These are phyloP conservation scores for Pristionchus entomophagus DNA, from an alignment of 2,888 invertebrate genomes.

Conservation along the genomic window DNA sequence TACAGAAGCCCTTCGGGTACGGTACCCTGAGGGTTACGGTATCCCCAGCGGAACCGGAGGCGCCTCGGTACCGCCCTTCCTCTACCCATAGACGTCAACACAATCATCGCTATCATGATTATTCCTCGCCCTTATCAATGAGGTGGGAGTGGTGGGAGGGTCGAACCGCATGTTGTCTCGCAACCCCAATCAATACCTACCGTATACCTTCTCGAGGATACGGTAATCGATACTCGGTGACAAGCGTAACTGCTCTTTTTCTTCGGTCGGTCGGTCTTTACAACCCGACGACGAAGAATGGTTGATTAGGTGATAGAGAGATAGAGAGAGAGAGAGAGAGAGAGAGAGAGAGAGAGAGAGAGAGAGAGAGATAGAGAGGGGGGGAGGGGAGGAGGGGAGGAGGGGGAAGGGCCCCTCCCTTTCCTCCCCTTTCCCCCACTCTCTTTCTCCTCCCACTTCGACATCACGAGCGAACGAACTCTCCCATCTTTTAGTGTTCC, in stretches of 20 bases:
- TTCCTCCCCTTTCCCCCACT: slow-evolving; percentile 15
- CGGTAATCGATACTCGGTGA: neutral
- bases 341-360: no score
- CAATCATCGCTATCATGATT: neutral
- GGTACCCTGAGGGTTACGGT: neutral
- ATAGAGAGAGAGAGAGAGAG: neutral
- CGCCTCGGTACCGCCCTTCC: neutral
- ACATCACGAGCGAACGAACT: neutral
- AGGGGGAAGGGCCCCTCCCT: neutral
- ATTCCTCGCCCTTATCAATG: neutral
- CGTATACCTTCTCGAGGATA: neutral
- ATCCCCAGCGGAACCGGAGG: neutral
- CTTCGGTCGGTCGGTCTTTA: neutral
- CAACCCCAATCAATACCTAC: neutral
- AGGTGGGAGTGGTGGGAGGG: neutral
- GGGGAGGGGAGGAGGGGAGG: neutral
- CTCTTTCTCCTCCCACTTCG: neutral
- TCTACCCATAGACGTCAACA: neutral
- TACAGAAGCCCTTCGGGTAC: neutral
- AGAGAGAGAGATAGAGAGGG: neutral
- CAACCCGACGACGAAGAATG: neutral
- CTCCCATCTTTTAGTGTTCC: slow-evolving; percentile 27
- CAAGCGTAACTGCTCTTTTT: neutral
- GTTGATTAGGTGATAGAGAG: slow-evolving; percentile 36
- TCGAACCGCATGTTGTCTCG: neutral